Evolutionary conservation across 2,888 invertebrate species (phyloP).

Genomic region (Ctena decussata): DNA sequence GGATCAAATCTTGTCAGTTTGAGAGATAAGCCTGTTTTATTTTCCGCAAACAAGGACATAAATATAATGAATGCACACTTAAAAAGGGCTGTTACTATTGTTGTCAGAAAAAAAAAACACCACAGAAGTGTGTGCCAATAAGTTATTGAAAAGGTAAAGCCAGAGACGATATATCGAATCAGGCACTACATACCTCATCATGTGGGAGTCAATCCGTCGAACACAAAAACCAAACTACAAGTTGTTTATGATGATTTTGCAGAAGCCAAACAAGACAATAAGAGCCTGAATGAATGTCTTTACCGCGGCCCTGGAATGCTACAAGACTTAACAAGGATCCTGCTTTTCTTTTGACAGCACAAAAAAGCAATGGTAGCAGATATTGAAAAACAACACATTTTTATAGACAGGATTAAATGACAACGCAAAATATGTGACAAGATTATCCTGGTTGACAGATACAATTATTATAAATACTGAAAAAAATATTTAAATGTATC

Average conservation of each 20-base stretch:
- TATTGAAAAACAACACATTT: slow-evolving; percentile 31
- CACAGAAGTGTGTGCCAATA: neutral
- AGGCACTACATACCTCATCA: slow-evolving; percentile 42
- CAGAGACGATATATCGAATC: neutral
- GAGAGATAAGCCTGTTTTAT: neutral
- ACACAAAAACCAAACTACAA: slow-evolving; percentile 16
- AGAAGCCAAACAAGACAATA: slow-evolving; percentile 8
- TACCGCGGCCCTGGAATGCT: slow-evolving; percentile 31
- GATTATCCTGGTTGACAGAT: too few relatives aligned
- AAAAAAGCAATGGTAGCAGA: slow-evolving; percentile 18
- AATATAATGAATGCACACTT: neutral
- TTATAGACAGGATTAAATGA: slow-evolving; percentile 1
- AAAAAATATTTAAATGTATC: too few relatives aligned
- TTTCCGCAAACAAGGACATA: slow-evolving; percentile 4
- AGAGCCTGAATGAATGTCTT: slow-evolving; percentile 51
- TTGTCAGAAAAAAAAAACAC: neutral
- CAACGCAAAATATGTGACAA: slow-evolving; percentile 16
- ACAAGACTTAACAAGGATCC: slow-evolving; percentile 30
- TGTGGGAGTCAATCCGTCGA: slow-evolving; percentile 20
- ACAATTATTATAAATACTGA: too few relatives aligned
- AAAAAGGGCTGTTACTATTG: neutral
- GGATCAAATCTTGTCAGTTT: neutral
- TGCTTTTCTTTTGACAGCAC: slow-evolving; percentile 25
- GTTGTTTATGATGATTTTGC: slow-evolving; percentile 28
- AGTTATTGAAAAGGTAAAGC: slow-evolving; percentile 33